Evolutionary conservation across 2,113 vertebrate genomes (phyloP).

Genomic region (Charadrius vociferus): DNA sequence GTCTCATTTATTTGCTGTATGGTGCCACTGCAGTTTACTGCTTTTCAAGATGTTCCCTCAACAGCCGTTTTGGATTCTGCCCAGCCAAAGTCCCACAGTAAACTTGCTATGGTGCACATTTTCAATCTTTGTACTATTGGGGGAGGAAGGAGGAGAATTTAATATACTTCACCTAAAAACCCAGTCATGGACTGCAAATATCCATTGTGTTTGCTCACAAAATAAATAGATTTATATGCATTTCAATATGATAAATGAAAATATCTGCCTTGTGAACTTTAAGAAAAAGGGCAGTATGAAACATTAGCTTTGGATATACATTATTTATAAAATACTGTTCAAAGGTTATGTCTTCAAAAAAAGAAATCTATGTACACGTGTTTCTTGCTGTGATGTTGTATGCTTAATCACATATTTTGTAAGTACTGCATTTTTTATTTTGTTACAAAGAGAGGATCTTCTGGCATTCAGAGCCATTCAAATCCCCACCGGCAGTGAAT

Average conservation of each 20-base stretch:
- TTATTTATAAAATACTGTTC: slow-evolving; percentile 37
- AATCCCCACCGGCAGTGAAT: not conserved
- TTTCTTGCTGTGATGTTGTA: not conserved
- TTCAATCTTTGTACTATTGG: not conserved
- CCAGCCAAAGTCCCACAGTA: not conserved
- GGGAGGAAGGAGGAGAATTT: not conserved
- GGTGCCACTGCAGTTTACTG: not conserved
- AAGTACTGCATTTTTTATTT: not conserved
- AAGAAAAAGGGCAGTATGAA: not conserved
- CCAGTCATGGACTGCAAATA: not conserved
- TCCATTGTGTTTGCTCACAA: not conserved
- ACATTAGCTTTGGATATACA: not conserved
- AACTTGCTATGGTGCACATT: not conserved
- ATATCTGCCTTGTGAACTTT: not conserved
- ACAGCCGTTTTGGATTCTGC: not conserved
- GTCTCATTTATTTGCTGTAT: not conserved
- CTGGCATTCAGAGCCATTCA: not conserved
- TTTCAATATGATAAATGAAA: not conserved
- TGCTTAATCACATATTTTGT: not conserved
- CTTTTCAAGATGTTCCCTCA: not conserved
- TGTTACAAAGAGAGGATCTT: not conserved
- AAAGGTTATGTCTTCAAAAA: not conserved
- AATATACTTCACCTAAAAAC: not conserved
- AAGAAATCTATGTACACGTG: not conserved
- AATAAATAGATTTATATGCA: not conserved